Conservation (phyloP, 1,140 invertebrate genomes). For the Drosophila pseudoobscura region DNA sequence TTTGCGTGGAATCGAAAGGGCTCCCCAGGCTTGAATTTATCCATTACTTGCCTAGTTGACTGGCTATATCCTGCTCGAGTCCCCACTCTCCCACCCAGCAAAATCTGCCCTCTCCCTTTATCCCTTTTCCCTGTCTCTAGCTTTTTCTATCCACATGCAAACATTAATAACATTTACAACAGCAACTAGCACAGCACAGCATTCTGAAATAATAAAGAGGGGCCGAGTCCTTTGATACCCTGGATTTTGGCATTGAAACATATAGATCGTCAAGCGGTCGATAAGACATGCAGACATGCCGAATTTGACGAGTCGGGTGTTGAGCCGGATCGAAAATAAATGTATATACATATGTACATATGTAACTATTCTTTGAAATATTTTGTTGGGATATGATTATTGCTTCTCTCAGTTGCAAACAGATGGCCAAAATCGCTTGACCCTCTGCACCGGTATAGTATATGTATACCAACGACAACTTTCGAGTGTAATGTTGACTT, state of each 20-base stretch:
- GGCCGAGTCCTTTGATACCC: no score
- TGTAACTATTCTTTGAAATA: no score
- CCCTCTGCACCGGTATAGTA: constrained; percentile 1
- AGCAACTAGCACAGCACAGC: constrained; percentile 5
- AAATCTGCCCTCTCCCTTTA: neutral
- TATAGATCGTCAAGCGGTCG: no score
- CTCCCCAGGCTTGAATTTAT: constrained; percentile 29
- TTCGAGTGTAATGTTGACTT: constrained; percentile 66
- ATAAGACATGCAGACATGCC: no score
- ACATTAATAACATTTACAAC: constrained; percentile 8
- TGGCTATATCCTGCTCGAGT: neutral
- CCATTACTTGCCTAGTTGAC: constrained; percentile 29
- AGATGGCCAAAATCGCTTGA: neutral
- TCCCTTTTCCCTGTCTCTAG: neutral
- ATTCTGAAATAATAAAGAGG: constrained; percentile 11
- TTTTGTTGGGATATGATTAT: no score
- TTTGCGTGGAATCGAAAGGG: constrained; percentile 38
- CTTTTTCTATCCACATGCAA: constrained; percentile 21
- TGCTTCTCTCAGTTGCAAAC: no score
- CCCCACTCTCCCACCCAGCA: neutral
- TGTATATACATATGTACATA: no score
- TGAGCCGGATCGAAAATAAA: no score
- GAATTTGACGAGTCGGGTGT: no score
- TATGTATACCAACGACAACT: constrained; percentile 27
- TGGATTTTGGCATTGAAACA: no score